Conservation (phyloP, 2,797 vertebrate genomes). For the Bufotes viridis region DNA sequence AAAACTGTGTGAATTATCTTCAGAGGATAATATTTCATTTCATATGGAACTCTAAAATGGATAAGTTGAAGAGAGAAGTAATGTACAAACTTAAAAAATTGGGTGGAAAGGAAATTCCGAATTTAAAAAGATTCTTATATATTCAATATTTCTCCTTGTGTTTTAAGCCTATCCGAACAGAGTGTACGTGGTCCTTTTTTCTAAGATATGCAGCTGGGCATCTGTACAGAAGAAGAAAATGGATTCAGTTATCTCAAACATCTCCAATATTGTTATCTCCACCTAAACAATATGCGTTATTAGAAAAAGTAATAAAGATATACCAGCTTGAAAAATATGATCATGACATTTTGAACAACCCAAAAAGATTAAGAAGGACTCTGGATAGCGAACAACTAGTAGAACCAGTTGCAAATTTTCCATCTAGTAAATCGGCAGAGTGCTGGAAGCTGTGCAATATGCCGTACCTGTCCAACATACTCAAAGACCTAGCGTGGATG, state of each 20-base stretch:
- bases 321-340: background rate
- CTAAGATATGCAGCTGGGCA: background rate
- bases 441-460: no score
- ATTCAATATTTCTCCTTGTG: background rate
- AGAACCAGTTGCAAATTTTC: no score
- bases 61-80: background rate
- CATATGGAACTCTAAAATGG: background rate
- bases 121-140: background rate
- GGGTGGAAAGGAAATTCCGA: background rate
- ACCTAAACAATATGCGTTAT: background rate
- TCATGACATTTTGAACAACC: no score
- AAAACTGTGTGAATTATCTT: background rate
- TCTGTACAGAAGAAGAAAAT: background rate
- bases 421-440: no score
- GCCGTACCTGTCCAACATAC: no score
- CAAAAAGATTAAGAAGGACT: no score
- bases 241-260: background rate
- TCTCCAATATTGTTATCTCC: background rate
- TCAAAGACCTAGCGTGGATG: no score
- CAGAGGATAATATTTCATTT: background rate
- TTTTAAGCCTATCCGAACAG: background rate
- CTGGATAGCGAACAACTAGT: no score
- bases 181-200: background rate
- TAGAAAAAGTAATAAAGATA: background rate
- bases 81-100: background rate